Percentiles rank a stretch among this genome's conserved stretches.
Conservation (phyloP, 2,797 vertebrate genomes). For the Vipera latastei region DNA sequence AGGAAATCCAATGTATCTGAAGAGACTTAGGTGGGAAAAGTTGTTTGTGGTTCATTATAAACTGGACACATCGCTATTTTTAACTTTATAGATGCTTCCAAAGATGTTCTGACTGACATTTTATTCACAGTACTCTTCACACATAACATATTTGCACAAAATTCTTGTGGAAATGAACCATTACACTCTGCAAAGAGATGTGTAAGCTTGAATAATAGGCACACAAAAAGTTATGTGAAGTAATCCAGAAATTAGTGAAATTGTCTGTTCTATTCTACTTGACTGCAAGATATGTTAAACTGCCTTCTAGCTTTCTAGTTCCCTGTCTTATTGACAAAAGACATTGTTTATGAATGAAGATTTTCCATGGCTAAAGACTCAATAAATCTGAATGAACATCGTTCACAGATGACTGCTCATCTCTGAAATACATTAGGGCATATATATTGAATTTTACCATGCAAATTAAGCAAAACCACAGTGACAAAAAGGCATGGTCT, state of each 20-base stretch:
- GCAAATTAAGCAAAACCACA: not conserved
- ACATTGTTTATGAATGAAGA: not conserved
- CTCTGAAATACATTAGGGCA: not conserved
- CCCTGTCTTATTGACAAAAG: not conserved
- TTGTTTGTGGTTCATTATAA: not conserved
- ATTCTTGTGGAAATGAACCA: not conserved
- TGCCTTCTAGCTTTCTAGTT: not conserved
- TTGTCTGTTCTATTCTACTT: not conserved
- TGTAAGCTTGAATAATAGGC: not conserved
- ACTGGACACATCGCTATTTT: not conserved
- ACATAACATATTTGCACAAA: not conserved
- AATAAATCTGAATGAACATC: not conserved
- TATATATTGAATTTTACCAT: not conserved
- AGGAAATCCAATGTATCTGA: not conserved
- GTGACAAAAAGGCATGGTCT: not conserved
- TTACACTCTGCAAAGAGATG: not conserved
- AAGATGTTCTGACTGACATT: not conserved
- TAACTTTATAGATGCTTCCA: not conserved
- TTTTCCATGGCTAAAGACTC: not conserved
- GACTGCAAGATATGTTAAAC: not conserved
- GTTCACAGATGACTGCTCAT: not conserved
- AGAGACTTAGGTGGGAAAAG: not conserved
- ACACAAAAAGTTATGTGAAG: not conserved
- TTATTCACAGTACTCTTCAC: not conserved
- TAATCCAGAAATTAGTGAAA: not conserved